Base-by-base conservation (phyloP, 2,113 vertebrate genomes). In the Xyrauchen texanus region DNA sequence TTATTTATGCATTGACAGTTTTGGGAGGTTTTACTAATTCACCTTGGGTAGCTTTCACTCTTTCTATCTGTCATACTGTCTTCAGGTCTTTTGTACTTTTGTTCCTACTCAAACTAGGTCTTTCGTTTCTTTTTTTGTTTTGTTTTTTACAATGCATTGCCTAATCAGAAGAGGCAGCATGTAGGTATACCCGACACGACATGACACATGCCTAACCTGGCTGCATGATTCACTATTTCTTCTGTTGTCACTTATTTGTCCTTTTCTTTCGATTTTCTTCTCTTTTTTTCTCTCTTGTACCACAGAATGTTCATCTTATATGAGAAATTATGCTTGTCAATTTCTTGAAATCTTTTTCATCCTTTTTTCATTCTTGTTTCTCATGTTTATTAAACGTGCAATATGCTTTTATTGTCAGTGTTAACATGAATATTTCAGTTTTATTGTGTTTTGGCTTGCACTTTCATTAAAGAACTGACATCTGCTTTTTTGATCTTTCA, bases 191-290 rank as follows among this genome's bases (percentile, higher is more conserved):
- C 21, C 21, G 21, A 34, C 90, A 77, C 16, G 46, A 86, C 86
- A 83, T 71, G 7, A 79, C 84, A 84, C 76, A 69, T 77, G 75
- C 87, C 83, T 34, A 52, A 49, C 46, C n/a, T 82, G 86, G 84
- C 89, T 92, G 92, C 92, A 93, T 92, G 91, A 88, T 69, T 89
- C 89, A 88, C 84, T 49, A 55, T 74, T 72, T 83, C 82, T 78
- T 63, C 86, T 81, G 21, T 34, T 34, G 21, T 34, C 21, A 34
- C 21, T 34, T 34, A 34, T 34, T 34, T 34, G 21, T 34, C 21
- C 21, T n/a, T 42, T 76, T 45, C 44, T 70, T 3, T 34, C 21
- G 21, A 15, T 75, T 57, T 55, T 6, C 47, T 63, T 69, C 61
- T 9, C 4, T 21, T 11, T 15, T 9, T 57, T 53, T 82, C 45